Conservation (phyloP, 2,113 vertebrate species). For the Cyanocitta stelleri region DNA sequence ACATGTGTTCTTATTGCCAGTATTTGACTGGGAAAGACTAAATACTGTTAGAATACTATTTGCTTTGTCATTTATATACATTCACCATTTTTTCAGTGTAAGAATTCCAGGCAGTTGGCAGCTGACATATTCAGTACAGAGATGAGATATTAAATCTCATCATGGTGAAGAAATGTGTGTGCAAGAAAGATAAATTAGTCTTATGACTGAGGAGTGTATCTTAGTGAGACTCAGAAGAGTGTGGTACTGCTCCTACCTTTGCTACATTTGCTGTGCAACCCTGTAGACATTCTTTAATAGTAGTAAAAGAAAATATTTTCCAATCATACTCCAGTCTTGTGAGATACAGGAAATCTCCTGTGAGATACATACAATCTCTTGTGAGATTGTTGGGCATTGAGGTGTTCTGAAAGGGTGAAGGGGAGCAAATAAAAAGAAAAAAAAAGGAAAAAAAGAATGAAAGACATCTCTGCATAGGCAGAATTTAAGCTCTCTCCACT, state of each 20-base stretch:
- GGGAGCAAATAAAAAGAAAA: neutral
- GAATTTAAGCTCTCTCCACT: neutral
- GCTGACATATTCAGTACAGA: neutral
- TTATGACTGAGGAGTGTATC: neutral
- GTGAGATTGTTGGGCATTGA: neutral
- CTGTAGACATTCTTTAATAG: neutral
- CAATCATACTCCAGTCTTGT: neutral
- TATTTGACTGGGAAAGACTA: neutral
- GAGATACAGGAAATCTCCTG: neutral
- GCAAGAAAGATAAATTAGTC: neutral
- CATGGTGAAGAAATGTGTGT: neutral
- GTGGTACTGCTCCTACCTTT: neutral
- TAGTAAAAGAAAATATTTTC: neutral
- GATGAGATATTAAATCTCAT: neutral
- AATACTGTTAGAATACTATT: neutral
- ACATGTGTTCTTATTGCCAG: neutral
- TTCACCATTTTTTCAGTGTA: neutral
- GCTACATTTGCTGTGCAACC: neutral
- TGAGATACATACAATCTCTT: neutral
- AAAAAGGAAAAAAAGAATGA: rapidly evolving
- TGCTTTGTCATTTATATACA: neutral
- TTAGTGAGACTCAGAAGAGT: neutral
- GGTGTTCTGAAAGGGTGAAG: neutral
- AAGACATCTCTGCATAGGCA: neutral
- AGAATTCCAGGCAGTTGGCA: constrained; percentile 1